Evolutionary conservation across 2,888 invertebrate genomes (phyloP).

Genomic region (Lochmaea crataegi): DNA sequence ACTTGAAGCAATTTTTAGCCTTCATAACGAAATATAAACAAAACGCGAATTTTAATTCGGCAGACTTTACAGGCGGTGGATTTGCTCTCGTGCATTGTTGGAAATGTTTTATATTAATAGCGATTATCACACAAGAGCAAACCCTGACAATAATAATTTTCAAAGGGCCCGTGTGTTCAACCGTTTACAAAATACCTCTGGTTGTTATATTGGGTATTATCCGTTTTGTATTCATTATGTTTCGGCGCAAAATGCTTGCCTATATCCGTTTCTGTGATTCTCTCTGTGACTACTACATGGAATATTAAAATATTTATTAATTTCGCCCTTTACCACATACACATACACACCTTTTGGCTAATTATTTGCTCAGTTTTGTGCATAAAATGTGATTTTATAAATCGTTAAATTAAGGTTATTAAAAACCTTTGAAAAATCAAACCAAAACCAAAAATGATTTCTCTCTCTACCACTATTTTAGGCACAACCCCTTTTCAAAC

Average conservation of each 20-base stretch:
- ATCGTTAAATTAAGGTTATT: too few species aligned
- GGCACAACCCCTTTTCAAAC: too few species aligned
- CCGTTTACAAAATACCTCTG: constrained; percentile 38
- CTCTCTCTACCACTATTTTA: too few species aligned
- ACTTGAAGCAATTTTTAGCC: too few species aligned
- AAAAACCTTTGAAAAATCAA: too few species aligned
- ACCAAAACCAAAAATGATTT: too few species aligned
- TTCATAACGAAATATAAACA: not conserved
- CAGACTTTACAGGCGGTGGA: constrained; percentile 19
- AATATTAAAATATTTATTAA: constrained; percentile 36
- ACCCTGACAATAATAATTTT: constrained; percentile 37
- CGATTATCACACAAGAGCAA: constrained; percentile 39
- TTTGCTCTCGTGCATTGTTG: constrained; percentile 23
- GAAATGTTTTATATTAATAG: constrained; percentile 35
- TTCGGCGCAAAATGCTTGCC: constrained; percentile 32
- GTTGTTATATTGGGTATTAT: constrained; percentile 39
- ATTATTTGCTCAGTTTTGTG: not conserved
- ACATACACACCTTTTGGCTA: not conserved
- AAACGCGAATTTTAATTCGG: constrained; percentile 27
- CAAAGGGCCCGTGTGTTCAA: constrained; percentile 32
- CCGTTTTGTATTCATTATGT: constrained; percentile 38
- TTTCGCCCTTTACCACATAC: constrained; percentile 9
- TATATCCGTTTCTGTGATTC: constrained; percentile 27
- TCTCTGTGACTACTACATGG: constrained; percentile 9
- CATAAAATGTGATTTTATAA: constrained; percentile 6